phyloP scores from a whole-genome alignment of 2,797 vertebrate genomes.

The Hemitrygon akajei region DNA sequence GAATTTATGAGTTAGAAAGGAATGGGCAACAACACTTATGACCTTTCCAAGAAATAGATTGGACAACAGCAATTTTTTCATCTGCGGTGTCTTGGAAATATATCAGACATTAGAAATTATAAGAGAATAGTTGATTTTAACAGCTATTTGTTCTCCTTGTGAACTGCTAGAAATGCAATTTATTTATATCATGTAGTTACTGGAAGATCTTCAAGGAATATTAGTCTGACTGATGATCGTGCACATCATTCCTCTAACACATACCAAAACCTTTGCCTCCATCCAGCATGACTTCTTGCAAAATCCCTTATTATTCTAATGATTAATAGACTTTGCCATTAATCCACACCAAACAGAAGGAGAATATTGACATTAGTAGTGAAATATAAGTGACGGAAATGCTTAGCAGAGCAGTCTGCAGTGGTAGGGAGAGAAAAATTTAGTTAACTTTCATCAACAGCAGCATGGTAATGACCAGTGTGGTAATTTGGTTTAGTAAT shows the following conservation, averaged over 20 bases:
- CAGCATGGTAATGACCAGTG: too few species aligned
- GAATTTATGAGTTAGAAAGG: neutral
- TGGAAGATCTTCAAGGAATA: neutral
- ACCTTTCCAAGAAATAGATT: neutral
- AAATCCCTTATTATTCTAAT: neutral
- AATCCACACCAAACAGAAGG: neutral
- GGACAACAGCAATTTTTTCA: neutral
- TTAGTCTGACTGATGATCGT: neutral
- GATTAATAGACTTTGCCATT: neutral
- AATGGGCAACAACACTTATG: neutral
- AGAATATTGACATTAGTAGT: neutral
- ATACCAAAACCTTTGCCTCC: neutral
- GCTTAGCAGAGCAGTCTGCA: too few species aligned
- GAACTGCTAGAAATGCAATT: neutral
- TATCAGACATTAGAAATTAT: too few species aligned
- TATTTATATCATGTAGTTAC: neutral
- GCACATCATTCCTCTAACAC: neutral
- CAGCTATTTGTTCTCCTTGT: neutral
- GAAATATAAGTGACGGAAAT: too few species aligned
- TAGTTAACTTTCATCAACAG: too few species aligned
- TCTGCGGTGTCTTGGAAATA: too few species aligned
- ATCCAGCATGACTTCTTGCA: neutral
- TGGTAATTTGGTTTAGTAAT: too few species aligned
- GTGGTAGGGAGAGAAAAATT: too few species aligned
- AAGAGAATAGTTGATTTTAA: neutral